Conservation (phyloP, 1,140 invertebrate genomes). For the Apis laboriosa region DNA sequence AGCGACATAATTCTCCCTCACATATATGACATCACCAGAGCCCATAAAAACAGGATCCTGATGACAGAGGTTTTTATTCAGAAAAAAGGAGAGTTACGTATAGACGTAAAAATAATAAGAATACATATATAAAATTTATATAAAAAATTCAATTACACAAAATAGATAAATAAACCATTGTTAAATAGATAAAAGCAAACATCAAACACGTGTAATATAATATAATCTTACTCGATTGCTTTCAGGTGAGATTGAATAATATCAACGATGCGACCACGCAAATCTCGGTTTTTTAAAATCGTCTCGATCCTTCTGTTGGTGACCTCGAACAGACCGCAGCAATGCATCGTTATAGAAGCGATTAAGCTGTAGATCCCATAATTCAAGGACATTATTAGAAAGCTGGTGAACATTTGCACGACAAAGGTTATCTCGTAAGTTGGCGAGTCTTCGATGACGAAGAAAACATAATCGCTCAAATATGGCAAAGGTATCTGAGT, state of each 20-base stretch:
- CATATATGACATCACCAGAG: no score
- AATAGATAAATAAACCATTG: no score
- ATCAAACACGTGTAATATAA: no score
- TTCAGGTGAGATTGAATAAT: conserved; percentile 66
- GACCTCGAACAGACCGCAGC: conserved; percentile 72
- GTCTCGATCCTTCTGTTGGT: conserved; percentile 62
- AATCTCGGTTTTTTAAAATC: conserved; percentile 26
- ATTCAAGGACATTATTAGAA: conserved; percentile 74
- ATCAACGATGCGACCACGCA: conserved; percentile 25
- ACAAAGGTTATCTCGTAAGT: conserved; percentile 73
- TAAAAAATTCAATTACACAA: no score
- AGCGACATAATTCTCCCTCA: no score
- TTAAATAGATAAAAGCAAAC: no score
- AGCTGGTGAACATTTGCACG: conserved; percentile 74
- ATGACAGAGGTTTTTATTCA: no score
- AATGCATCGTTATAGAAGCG: conserved; percentile 70
- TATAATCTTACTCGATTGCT: conserved; percentile 67
- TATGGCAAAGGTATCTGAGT: conserved; percentile 76
- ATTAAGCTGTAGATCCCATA: conserved; percentile 76
- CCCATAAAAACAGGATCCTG: no score
- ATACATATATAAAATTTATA: no score
- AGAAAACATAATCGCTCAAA: conserved; percentile 74
- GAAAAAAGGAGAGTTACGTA: no score
- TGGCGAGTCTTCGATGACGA: conserved; percentile 70
- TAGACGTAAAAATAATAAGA: no score